These are phyloP conservation scores for Zosterops japonicus DNA, from an alignment of 2,113 vertebrate species.

Conservation along the genomic window DNA sequence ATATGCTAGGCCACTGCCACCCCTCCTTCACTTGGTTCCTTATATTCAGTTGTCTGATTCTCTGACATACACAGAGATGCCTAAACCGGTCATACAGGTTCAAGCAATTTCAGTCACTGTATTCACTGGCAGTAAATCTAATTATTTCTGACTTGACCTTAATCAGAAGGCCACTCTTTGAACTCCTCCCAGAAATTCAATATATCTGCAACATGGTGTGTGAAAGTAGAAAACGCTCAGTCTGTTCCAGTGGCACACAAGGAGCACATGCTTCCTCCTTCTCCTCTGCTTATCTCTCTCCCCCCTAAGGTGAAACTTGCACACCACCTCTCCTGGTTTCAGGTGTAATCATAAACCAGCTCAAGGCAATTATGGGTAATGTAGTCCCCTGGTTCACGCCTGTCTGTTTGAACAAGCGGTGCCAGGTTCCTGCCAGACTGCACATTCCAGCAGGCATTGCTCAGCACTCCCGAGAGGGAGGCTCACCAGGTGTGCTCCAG, in stretches of 20 bases:
- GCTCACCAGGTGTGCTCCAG: background rate
- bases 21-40: slow-evolving; percentile 23
- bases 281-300: background rate
- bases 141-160: background rate
- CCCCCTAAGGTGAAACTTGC: slow-evolving; percentile 60
- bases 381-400: slow-evolving; percentile 51
- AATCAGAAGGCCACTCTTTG: background rate
- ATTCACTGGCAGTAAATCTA: background rate
- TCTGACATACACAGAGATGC: background rate
- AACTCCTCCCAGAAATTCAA: background rate
- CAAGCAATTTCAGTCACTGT: background rate
- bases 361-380: slow-evolving; percentile 67
- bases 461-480: background rate
- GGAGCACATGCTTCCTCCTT: background rate
- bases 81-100: slow-evolving; percentile 57
- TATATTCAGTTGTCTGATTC: slow-evolving; percentile 4
- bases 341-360: slow-evolving; percentile 44
- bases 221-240: background rate
- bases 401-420: background rate
- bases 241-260: background rate
- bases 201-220: background rate
- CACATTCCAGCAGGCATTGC: slow-evolving; percentile 57
- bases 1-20: background rate
- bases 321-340: slow-evolving; percentile 61
- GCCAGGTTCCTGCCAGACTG: slow-evolving; percentile 36